Percentiles rank a stretch among this genome's conserved stretches.
These are phyloP conservation scores for Spheniscus humboldti DNA, from an alignment of 2,797 vertebrate genomes.

Conservation along the genomic window DNA sequence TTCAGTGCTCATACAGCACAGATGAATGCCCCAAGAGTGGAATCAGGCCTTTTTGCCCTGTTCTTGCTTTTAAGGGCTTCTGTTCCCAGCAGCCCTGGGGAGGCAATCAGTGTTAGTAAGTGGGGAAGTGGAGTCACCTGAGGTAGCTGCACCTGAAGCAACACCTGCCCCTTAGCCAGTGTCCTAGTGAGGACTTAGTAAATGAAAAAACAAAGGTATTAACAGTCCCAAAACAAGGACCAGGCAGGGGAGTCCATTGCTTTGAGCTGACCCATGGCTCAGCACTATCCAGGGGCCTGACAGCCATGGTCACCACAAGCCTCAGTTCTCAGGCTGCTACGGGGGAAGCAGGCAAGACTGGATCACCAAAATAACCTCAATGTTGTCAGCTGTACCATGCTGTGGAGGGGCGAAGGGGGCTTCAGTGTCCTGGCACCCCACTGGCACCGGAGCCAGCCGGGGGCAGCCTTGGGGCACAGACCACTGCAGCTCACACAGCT, in stretches of 20 bases:
- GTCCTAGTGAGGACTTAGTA: neutral
- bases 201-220: neutral
- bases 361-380: neutral
- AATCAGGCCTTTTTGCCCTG: accelerated
- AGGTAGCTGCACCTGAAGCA: neutral
- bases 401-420: neutral
- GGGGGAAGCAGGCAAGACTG: neutral
- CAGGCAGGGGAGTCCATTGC: accelerated
- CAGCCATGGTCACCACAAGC: neutral
- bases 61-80: neutral
- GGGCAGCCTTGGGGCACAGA: neutral
- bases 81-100: neutral
- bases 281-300: neutral
- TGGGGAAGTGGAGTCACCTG: neutral
- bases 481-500: neutral
- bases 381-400: neutral
- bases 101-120: neutral
- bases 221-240: neutral
- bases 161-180: neutral
- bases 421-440: neutral
- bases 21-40: accelerated
- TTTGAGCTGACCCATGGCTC: neutral
- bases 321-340: neutral
- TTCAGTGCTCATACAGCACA: neutral
- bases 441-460: accelerated